Conservation (phyloP, 2,113 vertebrate species). For the Antechinus flavipes region DNA sequence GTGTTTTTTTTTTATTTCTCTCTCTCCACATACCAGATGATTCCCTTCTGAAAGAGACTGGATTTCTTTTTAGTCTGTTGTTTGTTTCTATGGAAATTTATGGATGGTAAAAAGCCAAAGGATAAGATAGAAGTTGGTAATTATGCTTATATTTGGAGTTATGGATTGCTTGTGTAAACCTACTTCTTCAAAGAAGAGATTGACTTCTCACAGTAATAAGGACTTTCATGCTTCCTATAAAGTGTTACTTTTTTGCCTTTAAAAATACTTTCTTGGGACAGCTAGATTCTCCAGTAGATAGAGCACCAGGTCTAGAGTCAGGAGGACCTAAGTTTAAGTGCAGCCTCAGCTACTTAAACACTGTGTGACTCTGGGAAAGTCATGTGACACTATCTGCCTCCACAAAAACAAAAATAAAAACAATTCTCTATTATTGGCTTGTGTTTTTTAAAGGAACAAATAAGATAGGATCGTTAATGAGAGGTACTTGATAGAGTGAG, state of each 20-base stretch:
- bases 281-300: background rate
- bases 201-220: background rate
- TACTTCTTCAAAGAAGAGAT: constrained; percentile 2
- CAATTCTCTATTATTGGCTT: background rate
- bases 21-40: constrained; percentile 60
- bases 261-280: background rate
- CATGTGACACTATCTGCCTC: background rate
- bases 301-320: background rate
- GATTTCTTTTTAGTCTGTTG: background rate
- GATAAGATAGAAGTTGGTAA: constrained; percentile 10
- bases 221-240: background rate
- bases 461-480: constrained; percentile 42
- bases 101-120: background rate
- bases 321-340: background rate
- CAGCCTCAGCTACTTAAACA: background rate
- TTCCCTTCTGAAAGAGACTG: constrained; percentile 5
- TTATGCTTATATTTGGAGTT: background rate
- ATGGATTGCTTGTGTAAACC: background rate
- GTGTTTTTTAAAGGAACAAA: background rate
- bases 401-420: no score
- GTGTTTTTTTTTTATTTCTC: constrained; percentile 44
- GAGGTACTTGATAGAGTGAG: background rate
- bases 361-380: background rate
- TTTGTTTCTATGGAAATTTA: constrained; percentile 1
- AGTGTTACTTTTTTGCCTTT: background rate